Evolutionary conservation across 2,797 vertebrate species (phyloP).

Genomic region (Stomatorhinus walkeri): DNA sequence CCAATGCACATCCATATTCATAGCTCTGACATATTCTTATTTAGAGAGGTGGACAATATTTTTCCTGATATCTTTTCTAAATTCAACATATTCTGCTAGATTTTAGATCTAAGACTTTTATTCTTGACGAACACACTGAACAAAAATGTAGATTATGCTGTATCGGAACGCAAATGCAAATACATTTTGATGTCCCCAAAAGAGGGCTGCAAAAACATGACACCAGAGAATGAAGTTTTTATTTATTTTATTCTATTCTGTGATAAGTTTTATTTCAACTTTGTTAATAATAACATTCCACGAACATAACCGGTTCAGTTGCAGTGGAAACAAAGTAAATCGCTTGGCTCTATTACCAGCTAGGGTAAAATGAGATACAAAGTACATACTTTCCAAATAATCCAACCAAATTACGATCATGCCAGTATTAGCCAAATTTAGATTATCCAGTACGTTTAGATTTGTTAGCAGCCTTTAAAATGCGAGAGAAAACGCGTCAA

Average conservation of each 20-base stretch:
- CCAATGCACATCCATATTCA: background rate
- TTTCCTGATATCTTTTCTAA: background rate
- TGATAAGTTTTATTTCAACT: background rate
- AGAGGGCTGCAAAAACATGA: constrained; percentile 20
- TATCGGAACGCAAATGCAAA: background rate
- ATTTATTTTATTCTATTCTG: too few relatives aligned
- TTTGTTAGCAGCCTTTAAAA: background rate
- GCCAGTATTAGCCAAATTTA: background rate
- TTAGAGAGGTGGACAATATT: background rate
- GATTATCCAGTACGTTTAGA: background rate
- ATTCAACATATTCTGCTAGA: background rate
- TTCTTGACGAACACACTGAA: background rate
- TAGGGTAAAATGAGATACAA: background rate
- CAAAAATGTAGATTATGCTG: background rate
- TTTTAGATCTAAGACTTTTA: background rate
- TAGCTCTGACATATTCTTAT: background rate
- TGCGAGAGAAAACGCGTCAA: background rate
- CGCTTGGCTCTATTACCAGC: background rate
- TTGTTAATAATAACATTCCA: background rate
- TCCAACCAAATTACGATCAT: background rate
- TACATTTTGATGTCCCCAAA: constrained; percentile 3
- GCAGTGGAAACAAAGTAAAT: background rate
- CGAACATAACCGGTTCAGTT: background rate
- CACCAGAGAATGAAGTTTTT: background rate
- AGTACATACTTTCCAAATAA: background rate